Conservation (phyloP, 2,888 invertebrate species). For the Apamea crenata region DNA sequence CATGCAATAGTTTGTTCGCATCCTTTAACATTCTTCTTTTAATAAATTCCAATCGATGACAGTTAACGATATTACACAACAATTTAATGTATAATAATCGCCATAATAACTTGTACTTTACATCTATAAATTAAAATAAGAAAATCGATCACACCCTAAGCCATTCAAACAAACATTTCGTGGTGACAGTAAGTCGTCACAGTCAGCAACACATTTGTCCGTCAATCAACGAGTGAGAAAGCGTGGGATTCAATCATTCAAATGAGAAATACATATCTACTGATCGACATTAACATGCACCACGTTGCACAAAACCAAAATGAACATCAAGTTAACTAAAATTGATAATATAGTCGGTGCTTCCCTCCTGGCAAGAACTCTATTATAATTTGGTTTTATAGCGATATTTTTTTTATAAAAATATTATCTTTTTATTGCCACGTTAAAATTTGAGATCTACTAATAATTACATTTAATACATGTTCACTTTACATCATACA, state of each 20-base stretch:
- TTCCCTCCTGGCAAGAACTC: conserved; percentile 62
- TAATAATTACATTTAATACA: conserved; percentile 66
- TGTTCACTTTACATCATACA: conserved; percentile 59
- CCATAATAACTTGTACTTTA: conserved; percentile 71
- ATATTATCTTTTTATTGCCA: conserved; percentile 68
- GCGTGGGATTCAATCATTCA: conserved; percentile 33
- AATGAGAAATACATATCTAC: conserved; percentile 41
- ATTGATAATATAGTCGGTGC: conserved; percentile 49
- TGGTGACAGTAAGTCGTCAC: conserved; percentile 38
- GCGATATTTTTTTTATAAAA: conserved; percentile 64
- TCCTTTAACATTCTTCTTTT: conserved; percentile 40
- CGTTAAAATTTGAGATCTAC: conserved; percentile 72
- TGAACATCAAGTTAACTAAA: conserved; percentile 43
- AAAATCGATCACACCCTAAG: conserved; percentile 56
- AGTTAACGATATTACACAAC: conserved; percentile 56
- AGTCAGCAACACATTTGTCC: conserved; percentile 38
- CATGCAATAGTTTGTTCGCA: conserved; percentile 58
- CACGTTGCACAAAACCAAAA: conserved; percentile 39
- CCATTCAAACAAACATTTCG: conserved; percentile 34
- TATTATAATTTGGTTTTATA: conserved; percentile 62
- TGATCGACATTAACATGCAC: conserved; percentile 30
- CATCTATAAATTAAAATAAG: conserved; percentile 65
- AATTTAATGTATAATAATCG: conserved; percentile 54
- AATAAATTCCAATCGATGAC: conserved; percentile 52
- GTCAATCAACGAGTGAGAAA: conserved; percentile 39